Evolutionary conservation across 2,888 invertebrate genomes (phyloP).

Genomic region (Rhopalosiphum nymphaeae): DNA sequence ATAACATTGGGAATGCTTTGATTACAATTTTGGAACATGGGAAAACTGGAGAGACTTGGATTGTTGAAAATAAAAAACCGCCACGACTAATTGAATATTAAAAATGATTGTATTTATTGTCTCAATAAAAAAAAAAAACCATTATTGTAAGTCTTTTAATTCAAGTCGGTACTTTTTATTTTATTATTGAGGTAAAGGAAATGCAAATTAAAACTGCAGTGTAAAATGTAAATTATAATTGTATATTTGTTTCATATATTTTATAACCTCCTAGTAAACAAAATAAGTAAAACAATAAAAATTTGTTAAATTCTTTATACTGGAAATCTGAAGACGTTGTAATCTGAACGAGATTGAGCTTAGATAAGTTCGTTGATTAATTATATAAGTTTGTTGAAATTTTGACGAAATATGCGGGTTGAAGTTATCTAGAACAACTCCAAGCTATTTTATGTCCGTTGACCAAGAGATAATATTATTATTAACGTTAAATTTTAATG

Average conservation of each 20-base stretch:
- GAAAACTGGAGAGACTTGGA: slow-evolving; percentile 52
- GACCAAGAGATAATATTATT: background rate
- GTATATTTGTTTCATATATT: background rate
- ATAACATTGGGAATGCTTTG: slow-evolving; percentile 29
- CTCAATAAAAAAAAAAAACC: background rate
- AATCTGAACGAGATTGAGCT: background rate
- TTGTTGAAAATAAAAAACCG: slow-evolving; percentile 36
- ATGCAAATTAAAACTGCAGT: background rate
- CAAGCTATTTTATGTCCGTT: background rate
- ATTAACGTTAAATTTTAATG: background rate
- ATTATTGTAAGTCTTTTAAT: background rate
- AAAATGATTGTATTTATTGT: background rate
- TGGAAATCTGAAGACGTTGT: background rate
- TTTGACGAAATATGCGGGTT: background rate
- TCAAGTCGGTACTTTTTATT: background rate
- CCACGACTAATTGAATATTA: slow-evolving; percentile 30
- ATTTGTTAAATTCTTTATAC: background rate
- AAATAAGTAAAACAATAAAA: background rate
- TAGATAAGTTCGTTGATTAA: background rate
- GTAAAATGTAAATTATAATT: background rate
- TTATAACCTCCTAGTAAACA: background rate
- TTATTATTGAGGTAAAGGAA: background rate
- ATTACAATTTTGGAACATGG: slow-evolving; percentile 42
- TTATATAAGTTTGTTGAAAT: background rate
- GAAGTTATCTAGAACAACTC: background rate